phyloP scores from a whole-genome alignment of 1,140 invertebrate genomes.

The Sycophila sp. region DNA sequence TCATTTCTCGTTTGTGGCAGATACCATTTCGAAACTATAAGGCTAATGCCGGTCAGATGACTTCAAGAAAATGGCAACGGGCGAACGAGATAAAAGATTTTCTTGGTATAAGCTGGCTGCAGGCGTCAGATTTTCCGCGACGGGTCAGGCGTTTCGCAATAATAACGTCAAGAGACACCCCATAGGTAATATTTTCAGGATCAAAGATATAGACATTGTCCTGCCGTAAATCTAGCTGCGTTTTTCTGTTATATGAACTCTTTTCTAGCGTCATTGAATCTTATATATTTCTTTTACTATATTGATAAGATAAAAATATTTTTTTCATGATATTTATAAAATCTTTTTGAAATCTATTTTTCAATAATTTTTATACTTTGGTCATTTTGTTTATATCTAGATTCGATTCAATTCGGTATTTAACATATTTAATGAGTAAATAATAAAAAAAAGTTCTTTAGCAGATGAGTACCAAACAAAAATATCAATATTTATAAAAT shows the following conservation, averaged over 20 bases:
- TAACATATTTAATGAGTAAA: too few relatives aligned
- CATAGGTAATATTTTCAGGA: background rate
- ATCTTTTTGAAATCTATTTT: too few relatives aligned
- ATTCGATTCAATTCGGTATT: too few relatives aligned
- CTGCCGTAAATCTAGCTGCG: background rate
- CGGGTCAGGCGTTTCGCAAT: constrained; percentile 2
- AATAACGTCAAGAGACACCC: background rate
- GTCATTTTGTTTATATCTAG: too few relatives aligned
- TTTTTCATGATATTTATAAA: too few relatives aligned
- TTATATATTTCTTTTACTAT: too few relatives aligned
- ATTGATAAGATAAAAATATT: too few relatives aligned
- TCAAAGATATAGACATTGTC: constrained; percentile 14
- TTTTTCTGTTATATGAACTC: background rate
- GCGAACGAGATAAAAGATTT: constrained; percentile 37
- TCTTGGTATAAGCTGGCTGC: background rate
- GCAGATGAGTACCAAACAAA: too few relatives aligned
- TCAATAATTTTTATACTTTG: too few relatives aligned
- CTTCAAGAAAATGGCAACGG: constrained; percentile 32
- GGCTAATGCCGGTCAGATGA: constrained; percentile 28
- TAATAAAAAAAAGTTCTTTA: too few relatives aligned
- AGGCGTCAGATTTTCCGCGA: constrained; percentile 22
- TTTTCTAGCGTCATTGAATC: background rate
- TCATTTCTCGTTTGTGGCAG: constrained; percentile 5
- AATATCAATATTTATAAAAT: too few relatives aligned
- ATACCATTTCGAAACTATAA: constrained; percentile 25